A percentile compares a stretch with the other conserved stretches of the same genome.
Conservation (phyloP, 2,113 vertebrate genomes). For the Sceloporus undulatus region DNA sequence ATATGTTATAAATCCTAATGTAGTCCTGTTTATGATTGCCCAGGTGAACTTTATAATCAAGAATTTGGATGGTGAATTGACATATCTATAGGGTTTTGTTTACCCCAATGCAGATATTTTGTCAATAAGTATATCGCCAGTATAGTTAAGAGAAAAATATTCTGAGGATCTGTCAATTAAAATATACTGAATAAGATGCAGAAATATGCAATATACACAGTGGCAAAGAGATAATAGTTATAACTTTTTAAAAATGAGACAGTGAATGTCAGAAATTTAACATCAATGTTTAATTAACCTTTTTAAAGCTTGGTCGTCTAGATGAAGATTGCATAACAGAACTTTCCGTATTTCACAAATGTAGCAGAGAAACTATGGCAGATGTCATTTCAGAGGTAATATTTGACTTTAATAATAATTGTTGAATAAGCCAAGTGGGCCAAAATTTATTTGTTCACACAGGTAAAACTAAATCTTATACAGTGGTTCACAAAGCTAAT, state of each 20-base stretch:
- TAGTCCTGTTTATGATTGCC: not conserved
- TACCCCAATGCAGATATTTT: not conserved
- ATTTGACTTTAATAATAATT: not conserved
- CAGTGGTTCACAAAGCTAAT: not conserved
- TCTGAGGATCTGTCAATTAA: not conserved
- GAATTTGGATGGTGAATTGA: not conserved
- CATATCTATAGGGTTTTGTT: not conserved
- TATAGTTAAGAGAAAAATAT: not conserved
- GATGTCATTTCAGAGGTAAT: slow-evolving; percentile 87
- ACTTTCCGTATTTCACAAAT: slow-evolving; percentile 87
- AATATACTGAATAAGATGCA: not conserved
- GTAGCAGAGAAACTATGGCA: slow-evolving; percentile 81
- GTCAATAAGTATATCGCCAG: not conserved
- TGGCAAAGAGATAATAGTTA: not conserved
- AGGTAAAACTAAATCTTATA: not conserved
- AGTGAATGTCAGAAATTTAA: not conserved
- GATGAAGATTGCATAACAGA: slow-evolving; percentile 94
- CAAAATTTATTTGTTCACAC: not conserved
- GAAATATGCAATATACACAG: not conserved
- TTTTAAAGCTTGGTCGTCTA: slow-evolving; percentile 84
- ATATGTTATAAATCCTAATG: not conserved
- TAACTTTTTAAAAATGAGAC: not conserved
- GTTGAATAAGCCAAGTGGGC: not conserved
- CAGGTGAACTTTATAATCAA: not conserved
- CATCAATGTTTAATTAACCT: not conserved